Conservation (phyloP, 2,888 invertebrate genomes). For the Acanthoscelides obtectus region DNA sequence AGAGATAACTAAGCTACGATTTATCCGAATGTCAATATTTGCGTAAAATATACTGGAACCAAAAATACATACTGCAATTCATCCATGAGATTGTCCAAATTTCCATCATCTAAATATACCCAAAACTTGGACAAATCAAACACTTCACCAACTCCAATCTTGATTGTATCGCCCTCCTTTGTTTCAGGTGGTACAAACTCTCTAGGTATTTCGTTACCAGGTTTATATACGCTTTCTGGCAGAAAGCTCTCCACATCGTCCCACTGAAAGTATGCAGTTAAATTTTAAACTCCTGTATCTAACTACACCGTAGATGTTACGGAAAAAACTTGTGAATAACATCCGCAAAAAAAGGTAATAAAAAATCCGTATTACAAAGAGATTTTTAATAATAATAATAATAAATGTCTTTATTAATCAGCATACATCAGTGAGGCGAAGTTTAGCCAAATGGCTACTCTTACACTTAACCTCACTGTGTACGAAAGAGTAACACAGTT, state of each 20-base stretch:
- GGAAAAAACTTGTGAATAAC: too few relatives aligned
- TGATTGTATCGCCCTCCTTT: constrained; percentile 31
- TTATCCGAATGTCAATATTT: too few relatives aligned
- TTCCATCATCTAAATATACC: constrained; percentile 46
- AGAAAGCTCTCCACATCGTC: constrained; percentile 18
- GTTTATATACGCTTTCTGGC: constrained; percentile 30
- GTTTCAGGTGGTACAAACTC: constrained; percentile 22
- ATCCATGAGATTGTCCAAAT: constrained; percentile 51
- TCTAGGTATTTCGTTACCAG: constrained; percentile 26
- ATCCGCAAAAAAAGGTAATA: neutral
- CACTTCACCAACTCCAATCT: constrained; percentile 51
- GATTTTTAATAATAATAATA: too few relatives aligned
- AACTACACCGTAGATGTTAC: too few relatives aligned
- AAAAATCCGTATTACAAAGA: too few relatives aligned
- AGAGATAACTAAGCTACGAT: too few relatives aligned
- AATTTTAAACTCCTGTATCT: neutral
- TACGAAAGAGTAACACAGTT: too few relatives aligned
- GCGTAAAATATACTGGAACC: neutral
- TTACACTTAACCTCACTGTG: too few relatives aligned
- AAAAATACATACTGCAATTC: constrained; percentile 45
- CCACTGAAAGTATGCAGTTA: constrained; percentile 19
- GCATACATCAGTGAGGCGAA: too few relatives aligned
- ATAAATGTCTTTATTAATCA: too few relatives aligned
- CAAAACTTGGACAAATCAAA: constrained; percentile 58
- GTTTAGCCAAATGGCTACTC: too few relatives aligned